phyloP scores from a whole-genome alignment of 2,113 vertebrate genomes.

The Phyllostomus discolor region DNA sequence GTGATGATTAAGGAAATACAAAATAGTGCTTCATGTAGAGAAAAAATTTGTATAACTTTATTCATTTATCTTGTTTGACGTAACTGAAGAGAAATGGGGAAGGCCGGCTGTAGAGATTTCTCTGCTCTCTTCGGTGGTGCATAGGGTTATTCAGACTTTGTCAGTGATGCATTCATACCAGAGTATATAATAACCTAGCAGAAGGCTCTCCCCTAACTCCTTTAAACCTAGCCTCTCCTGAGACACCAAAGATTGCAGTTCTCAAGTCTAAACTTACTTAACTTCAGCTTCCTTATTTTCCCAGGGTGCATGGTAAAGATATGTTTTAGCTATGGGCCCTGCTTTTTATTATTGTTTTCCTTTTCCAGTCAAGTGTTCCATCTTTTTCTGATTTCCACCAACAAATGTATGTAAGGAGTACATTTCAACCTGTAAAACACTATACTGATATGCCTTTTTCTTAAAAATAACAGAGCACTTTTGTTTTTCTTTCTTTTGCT shows the following conservation, averaged over 20 bases:
- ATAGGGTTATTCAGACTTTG: background rate
- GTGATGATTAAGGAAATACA: background rate
- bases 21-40: background rate
- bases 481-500: background rate
- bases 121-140: background rate
- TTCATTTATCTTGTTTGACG: constrained; percentile 13
- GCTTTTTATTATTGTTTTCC: background rate
- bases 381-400: background rate
- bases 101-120: too few relatives aligned
- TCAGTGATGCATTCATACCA: background rate
- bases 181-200: background rate
- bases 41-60: background rate
- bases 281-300: background rate
- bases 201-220: background rate
- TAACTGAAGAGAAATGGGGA: background rate
- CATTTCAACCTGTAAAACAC: background rate
- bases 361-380: background rate
- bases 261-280: background rate
- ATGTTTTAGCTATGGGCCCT: background rate
- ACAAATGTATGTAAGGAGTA: background rate
- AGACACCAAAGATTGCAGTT: background rate
- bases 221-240: background rate
- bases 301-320: background rate
- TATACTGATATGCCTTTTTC: background rate
- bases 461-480: background rate